Evolutionary conservation across 1,140 invertebrate species (phyloP).

Genomic region (Sitodiplosis mosellana): DNA sequence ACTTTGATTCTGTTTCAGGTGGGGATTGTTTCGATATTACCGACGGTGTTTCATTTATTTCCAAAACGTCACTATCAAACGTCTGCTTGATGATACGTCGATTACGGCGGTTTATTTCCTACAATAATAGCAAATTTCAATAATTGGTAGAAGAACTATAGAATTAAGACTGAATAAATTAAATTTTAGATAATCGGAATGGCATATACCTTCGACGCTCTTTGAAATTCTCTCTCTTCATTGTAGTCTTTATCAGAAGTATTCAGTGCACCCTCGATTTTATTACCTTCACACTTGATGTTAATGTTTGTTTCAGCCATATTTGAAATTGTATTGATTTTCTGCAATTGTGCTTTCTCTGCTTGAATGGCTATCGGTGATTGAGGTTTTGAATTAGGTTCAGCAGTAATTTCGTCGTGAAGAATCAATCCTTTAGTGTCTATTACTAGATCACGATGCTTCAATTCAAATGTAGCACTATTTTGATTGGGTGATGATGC

Average conservation of each 20-base stretch:
- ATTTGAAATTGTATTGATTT: no score
- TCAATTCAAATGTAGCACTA: no score
- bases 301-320: no score
- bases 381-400: no score
- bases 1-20: not conserved
- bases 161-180: not conserved
- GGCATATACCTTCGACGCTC: conserved; percentile 27
- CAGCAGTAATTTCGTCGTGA: no score
- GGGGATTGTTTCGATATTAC: not conserved
- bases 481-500: no score
- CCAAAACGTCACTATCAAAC: conserved; percentile 37
- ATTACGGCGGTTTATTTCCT: conserved; percentile 38
- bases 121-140: not conserved
- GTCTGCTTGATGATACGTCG: conserved; percentile 35
- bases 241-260: conserved; percentile 28
- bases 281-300: no score
- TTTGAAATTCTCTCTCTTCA: conserved; percentile 32
- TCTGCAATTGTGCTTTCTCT: no score
- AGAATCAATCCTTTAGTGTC: no score
- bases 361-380: no score
- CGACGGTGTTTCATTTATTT: conserved; percentile 33
- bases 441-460: no score
- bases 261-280: no score
- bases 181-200: not conserved
- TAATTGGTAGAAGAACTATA: not conserved